Base-by-base conservation (phyloP, 1,140 invertebrate genomes). In the Drosophila pectinifera region DNA sequence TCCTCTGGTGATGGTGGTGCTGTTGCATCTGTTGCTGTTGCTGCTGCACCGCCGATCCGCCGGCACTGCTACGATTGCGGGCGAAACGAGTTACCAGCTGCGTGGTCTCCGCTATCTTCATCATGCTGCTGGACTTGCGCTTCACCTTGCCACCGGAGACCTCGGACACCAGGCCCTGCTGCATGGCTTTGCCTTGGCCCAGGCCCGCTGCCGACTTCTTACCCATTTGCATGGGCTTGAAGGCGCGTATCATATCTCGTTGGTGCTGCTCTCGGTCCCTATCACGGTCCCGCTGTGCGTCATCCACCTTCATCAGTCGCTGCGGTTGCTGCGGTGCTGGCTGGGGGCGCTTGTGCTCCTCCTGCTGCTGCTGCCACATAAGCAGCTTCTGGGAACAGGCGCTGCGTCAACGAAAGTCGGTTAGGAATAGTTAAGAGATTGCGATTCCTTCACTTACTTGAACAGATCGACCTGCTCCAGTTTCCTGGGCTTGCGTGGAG, bases 301-400 rank as follows among this genome's bases (percentile, higher is more conserved):
- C 61, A 4, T 83, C 77, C 20, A 75, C 38, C 36, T 73, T 83
- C 14, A 74, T 38, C 3, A 89, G 68, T 11, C 84, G 85, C 0
- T 68, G 68, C 10, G 59, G 42, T 1, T 48, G 46, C 16, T 77
- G 84, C 16, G 22, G 31, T 20, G 13, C 8, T n/a, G 61, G 34
- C 7, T 89, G 81, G 7, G 54, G 72, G 34, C 81, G 64, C 63
- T 85, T 56, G 11, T 49, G 62, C 22, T 51, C 59, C 41, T 76
- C 73, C 53, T 76, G 65, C 26, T 53, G 49, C 13, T 92, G 78
- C 36, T 92, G 91, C 91, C 91, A 92, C 26, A 77, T 26, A 0
- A 91, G n/a, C 3, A 92, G 57, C 48, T 92, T 92, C 41, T 92
- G 85, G 5, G 89, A 91, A 45, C 91, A 92, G 22, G 91, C 91